Evolutionary conservation across 2,888 invertebrate genomes (phyloP).

Genomic region (Ypsolopha sequella): DNA sequence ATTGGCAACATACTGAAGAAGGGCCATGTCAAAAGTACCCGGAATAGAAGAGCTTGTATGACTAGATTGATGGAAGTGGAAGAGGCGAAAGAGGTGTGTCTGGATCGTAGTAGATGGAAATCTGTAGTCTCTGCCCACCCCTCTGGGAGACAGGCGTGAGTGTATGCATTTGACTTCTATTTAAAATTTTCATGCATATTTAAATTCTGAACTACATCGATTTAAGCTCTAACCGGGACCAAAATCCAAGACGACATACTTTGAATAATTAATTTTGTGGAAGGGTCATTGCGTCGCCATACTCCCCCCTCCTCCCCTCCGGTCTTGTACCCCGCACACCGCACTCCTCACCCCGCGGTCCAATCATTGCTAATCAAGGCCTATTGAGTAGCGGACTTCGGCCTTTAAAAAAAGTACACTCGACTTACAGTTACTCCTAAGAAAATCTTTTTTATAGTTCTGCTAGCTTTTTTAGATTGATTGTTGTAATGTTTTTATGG

Average conservation of each 20-base stretch:
- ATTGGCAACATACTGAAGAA: no score
- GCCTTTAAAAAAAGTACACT: conserved; percentile 20
- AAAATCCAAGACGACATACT: conserved; percentile 34
- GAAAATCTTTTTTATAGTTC: no score
- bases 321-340: not conserved
- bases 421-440: not conserved
- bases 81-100: no score
- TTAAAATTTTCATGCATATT: not conserved
- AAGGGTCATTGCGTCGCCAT: conserved; percentile 47
- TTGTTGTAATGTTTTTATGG: no score
- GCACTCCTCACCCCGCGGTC: conserved; percentile 12
- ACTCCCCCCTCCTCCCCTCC: conserved; percentile 4
- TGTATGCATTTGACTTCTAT: not conserved
- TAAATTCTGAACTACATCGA: not conserved
- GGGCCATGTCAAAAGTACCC: no score
- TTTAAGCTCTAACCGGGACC: not conserved
- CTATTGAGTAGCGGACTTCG: conserved; percentile 35
- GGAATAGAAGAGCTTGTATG: no score
- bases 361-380: conserved; percentile 54
- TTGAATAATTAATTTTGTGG: conserved; percentile 59
- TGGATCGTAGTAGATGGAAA: no score
- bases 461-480: no score
- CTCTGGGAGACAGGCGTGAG: no score
- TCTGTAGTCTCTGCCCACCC: no score
- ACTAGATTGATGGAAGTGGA: no score